Evolutionary conservation across 1,140 invertebrate genomes (phyloP), one percentile per base, ranked within the genome.

Genomic region (Megalonaias nervosa): DNA sequence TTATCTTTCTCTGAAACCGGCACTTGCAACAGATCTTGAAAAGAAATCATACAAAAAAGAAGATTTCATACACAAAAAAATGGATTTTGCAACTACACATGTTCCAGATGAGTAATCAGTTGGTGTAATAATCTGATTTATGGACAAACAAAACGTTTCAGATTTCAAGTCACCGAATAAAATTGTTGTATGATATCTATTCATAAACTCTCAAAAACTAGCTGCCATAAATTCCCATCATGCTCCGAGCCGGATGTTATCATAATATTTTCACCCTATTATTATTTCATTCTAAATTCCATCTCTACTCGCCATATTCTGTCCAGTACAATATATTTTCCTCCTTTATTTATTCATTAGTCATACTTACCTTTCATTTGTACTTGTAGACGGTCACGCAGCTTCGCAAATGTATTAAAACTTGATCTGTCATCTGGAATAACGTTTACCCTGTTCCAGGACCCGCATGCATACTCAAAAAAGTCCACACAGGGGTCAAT

Each of bases 391-490:
- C 97, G 95, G 89, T 97, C 96, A 2, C 95, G 94, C 73, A 97
- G 92, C 17, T 96, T 95, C 91, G 97, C 96, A 86, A 98, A 97
- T 0, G 96, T 97, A 84, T 94, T 96, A 69, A 96, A 96, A 21
- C 95, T 96, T 80, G 95, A 94, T 81, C 94, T 92, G 86, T 97
- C 96, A 86, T 97, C 96, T 0, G 97, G 96, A 83, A 98, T 97
- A 5, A 95, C 92, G 91, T 98, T 95, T 74, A 94, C 93, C 84
- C 94, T 94, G 88, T 97, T 97, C 96, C 96, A 98, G 2, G 94
- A 94, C 1, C 96, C 96, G 79, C 96, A 97, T 1, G 96, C 96
- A 86, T 94, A 97, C 90, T 96, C 95, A 91, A 96, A 97, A 91
- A 97, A 97, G 88, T 97, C 95, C 23, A 93, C 93, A 89, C 96